Base-by-base conservation (phyloP, 1,140 invertebrate species). In the Chlorops oryzae region DNA sequence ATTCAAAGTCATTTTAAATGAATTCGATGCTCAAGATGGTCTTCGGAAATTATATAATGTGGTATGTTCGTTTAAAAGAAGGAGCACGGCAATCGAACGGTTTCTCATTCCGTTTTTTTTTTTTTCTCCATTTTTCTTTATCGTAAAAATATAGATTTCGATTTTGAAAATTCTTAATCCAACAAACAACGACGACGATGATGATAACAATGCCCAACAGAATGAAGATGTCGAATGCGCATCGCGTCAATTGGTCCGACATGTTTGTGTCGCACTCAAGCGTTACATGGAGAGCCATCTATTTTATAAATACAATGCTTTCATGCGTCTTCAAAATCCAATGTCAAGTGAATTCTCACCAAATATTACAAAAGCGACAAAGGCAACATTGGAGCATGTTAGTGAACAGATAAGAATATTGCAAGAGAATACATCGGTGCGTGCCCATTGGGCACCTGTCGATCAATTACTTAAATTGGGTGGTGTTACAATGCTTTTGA, bases 271-370 rank as follows among this genome's bases (percentile, higher is more conserved):
- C 5, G 89, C 93, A 3, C 76, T 96, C 1, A 90, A 93, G 63
- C 81, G 86, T 50, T 98, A 98, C 58, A 86, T 94, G 72, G 93
- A 97, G 72, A 87, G 89, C 2, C 95, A 98, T 73, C 74, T 96
- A 25, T 82, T 86, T 57, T 77, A 87, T 32, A 90, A 92, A 64
- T 86, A 87, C 10, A 89, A 92, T 53, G 84, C 87, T 52, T 76
- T 95, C 1, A 80, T 85, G 54, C 68, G 88, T 52, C 61, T 61
- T 18, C 65, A 72, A 35, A 66, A 61, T 45, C 51, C 50, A 15
- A 40, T 43, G n/a, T 43, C 42, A 13, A 46, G 34, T 22, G 51
- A 52, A 49, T 51, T 48, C 47, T 52, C 50, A n/a, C 46, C 41
- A n/a, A 47, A 52, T 25, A 40, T 49, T 37, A 50, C 47, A 1